These are phyloP conservation scores for Plotosus lineatus DNA, from an alignment of 2,113 vertebrate genomes.

Conservation along the genomic window DNA sequence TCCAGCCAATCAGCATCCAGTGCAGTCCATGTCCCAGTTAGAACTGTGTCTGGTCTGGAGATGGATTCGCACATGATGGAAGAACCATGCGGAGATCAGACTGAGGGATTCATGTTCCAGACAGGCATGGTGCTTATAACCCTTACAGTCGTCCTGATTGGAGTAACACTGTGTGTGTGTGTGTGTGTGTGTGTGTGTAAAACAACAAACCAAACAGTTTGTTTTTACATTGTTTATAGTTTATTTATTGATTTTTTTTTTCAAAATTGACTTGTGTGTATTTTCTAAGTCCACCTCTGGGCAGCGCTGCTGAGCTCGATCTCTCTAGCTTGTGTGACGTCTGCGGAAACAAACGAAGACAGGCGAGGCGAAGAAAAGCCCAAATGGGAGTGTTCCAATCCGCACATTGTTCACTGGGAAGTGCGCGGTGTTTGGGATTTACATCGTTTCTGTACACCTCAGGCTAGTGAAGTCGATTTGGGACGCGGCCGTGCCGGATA, in stretches of 20 bases:
- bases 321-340: neutral
- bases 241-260: neutral
- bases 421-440: neutral
- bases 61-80: no score
- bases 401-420: neutral
- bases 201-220: neutral
- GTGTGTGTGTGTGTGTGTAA: neutral
- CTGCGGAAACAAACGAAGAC: neutral
- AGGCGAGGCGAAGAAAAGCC: neutral
- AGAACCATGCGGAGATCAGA: neutral
- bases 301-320: neutral
- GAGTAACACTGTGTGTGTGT: neutral
- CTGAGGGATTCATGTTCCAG: neutral
- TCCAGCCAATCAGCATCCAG: slow-evolving; percentile 31
- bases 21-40: neutral
- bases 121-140: neutral
- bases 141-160: neutral
- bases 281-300: neutral
- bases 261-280: neutral
- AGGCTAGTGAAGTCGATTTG: neutral
- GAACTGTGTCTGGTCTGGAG: neutral
- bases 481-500: neutral
- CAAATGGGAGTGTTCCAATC: neutral
- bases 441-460: neutral
- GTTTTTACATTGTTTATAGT: neutral